phyloP scores from a whole-genome alignment of 1,140 invertebrate genomes.

The Drosophila pandora region DNA sequence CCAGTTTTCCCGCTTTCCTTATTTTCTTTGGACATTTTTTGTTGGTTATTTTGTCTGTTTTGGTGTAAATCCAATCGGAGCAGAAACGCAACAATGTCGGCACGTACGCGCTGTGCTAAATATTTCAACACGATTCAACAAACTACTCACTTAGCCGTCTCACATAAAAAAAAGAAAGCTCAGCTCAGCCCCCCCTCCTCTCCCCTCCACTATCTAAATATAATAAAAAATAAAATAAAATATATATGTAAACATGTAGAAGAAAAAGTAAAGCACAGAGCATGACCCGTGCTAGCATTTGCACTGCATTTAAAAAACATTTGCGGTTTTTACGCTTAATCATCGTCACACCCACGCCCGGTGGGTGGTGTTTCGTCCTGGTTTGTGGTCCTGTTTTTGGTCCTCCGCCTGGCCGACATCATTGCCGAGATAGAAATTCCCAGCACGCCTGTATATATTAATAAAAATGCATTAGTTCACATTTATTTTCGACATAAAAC shows the following conservation, averaged over 20 bases:
- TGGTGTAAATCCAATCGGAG: constrained; percentile 36
- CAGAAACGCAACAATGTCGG: constrained; percentile 51
- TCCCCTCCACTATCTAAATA: neutral
- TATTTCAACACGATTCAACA: constrained; percentile 66
- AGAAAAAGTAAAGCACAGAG: constrained; percentile 13
- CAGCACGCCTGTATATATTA: constrained; percentile 82
- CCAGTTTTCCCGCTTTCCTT: constrained; percentile 13
- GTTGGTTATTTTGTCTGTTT: neutral
- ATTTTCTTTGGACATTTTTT: neutral
- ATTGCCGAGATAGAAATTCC: constrained; percentile 61
- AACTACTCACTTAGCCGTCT: constrained; percentile 62
- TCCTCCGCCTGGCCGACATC: constrained; percentile 28
- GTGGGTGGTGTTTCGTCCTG: neutral
- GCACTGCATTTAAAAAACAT: constrained; percentile 82
- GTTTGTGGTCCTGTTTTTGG: neutral
- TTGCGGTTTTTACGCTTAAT: constrained; percentile 80
- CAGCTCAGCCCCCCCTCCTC: neutral
- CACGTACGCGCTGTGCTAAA: constrained; percentile 71
- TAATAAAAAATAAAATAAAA: constrained; percentile 13
- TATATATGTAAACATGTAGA: constrained; percentile 1
- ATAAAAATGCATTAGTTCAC: constrained; percentile 83
- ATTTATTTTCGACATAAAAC: constrained; percentile 81
- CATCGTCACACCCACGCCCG: constrained; percentile 47
- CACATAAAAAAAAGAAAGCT: constrained; percentile 2
- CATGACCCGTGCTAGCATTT: constrained; percentile 57